Evolutionary conservation across 2,797 vertebrate species (phyloP).

Genomic region (Parotocinclus haroldoi): DNA sequence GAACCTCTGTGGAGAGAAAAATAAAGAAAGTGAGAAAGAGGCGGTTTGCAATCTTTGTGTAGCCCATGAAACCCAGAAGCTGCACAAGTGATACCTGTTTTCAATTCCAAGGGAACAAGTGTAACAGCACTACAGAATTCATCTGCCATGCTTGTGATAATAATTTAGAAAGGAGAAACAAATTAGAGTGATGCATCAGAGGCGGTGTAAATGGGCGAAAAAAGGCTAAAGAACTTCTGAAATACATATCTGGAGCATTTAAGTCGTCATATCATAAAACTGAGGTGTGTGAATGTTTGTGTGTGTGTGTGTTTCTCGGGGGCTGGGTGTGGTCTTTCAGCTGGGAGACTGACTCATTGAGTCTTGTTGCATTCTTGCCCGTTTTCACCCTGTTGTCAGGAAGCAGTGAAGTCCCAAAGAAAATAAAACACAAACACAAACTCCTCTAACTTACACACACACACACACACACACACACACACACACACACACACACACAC

Average conservation of each 20-base stretch:
- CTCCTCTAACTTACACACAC: slow-evolving; percentile 38
- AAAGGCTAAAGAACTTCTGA: slow-evolving; percentile 9
- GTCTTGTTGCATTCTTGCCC: slow-evolving; percentile 71
- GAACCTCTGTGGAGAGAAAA: slow-evolving; percentile 57
- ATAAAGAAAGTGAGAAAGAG: background rate
- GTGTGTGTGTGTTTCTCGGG: slow-evolving; percentile 53
- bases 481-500: slow-evolving; percentile 44
- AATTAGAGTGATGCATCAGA: background rate
- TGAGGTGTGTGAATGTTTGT: slow-evolving; percentile 43
- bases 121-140: slow-evolving; percentile 65
- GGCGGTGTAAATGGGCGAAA: background rate
- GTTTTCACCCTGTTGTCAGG: slow-evolving; percentile 73
- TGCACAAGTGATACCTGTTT: slow-evolving; percentile 82
- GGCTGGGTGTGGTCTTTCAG: slow-evolving; percentile 44
- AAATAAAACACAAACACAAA: slow-evolving; percentile 60
- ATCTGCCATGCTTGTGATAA: slow-evolving; percentile 67
- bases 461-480: slow-evolving; percentile 36
- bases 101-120: slow-evolving; percentile 75
- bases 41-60: slow-evolving; percentile 57
- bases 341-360: slow-evolving; percentile 63
- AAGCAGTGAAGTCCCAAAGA: slow-evolving; percentile 61
- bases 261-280: slow-evolving; percentile 21
- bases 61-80: slow-evolving; percentile 74
- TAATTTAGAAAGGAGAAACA: slow-evolving; percentile 63
- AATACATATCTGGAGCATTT: slow-evolving; percentile 5